phyloP scores from a whole-genome alignment of 1,140 invertebrate species.

The Asobara japonica region DNA sequence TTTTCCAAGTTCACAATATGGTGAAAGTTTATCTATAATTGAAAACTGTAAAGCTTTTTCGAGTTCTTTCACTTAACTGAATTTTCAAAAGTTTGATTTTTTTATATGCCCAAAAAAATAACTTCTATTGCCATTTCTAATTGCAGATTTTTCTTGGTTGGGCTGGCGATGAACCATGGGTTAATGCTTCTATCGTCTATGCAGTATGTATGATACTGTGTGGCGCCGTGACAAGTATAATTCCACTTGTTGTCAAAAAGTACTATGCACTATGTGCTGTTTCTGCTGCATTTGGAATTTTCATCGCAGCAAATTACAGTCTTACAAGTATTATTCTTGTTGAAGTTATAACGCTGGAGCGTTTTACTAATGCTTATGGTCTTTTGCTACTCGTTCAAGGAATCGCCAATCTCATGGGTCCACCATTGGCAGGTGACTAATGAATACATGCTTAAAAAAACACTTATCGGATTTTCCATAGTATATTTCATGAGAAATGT shows the following conservation, averaged over 20 bases:
- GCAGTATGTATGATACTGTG: slow-evolving; percentile 82
- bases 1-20: too few species aligned
- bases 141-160: slow-evolving; percentile 86
- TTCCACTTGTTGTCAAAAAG: slow-evolving; percentile 72
- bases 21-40: too few species aligned
- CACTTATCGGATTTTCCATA: neutral
- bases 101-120: neutral
- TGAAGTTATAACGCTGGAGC: slow-evolving; percentile 84
- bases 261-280: slow-evolving; percentile 73
- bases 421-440: slow-evolving; percentile 82
- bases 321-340: slow-evolving; percentile 88
- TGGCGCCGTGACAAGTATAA: slow-evolving; percentile 75
- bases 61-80: neutral
- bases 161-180: slow-evolving; percentile 82
- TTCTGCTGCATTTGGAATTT: slow-evolving; percentile 81
- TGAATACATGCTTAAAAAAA: neutral
- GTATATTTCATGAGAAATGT: too few species aligned
- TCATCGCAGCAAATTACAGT: slow-evolving; percentile 89
- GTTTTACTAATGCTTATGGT: slow-evolving; percentile 91
- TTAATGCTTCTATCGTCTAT: slow-evolving; percentile 80
- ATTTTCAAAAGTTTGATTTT: neutral
- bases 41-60: too few species aligned
- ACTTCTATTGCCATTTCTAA: slow-evolving; percentile 9
- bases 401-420: slow-evolving; percentile 86
- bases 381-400: slow-evolving; percentile 88